Evolutionary conservation across 2,113 vertebrate genomes (phyloP), one percentile per base, ranked within the genome.

Genomic region (Ramphastos sulfuratus): DNA sequence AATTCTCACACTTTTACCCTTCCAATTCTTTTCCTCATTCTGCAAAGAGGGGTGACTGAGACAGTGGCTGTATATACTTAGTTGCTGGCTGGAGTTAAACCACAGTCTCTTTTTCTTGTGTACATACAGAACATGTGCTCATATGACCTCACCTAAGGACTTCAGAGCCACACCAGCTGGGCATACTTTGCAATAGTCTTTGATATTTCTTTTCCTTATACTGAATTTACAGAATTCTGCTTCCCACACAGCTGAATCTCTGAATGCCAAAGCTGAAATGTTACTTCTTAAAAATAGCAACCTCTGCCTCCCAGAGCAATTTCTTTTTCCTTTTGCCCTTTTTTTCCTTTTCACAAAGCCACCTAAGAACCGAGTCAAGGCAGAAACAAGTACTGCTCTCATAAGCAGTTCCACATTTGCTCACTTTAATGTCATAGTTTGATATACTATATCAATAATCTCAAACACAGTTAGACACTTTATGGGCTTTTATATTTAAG

Each of bases 231-330:
- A 88, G 82, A 85, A 90, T 90, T 87, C 87, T 77, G 66, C 79
- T 90, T 93, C 80, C 66, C 65, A 59, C 70, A 61, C 90, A 87
- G 66, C 20, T 37, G n/a, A 78, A n/a, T 61, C 65, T 71, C 85
- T 69, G 54, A 96, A 95, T 81, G 79, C 82, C 82, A 83, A 85
- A 30, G 48, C 73, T 92, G 76, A 92, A 92, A 72, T 3, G 5
- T 65, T 86, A 83, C 61, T 80, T 89, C 84, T 91, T 90, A 94
- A 94, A 96, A 96, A 96, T 72, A 93, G 85, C 79, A 91, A 91
- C 58, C 35, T 80, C 61, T 85, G 61, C 69, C 80, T 94, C 82
- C 72, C 61, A 81, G 35, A 83, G 48, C 39, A 88, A 83, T 64
- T 94, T 77, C 69, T 72, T 30, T 83, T 85, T 55, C 24, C 25